Evolutionary conservation across 1,140 invertebrate genomes (phyloP), one percentile per base, ranked within the genome.

Genomic region (Drosophila punjabiensis): DNA sequence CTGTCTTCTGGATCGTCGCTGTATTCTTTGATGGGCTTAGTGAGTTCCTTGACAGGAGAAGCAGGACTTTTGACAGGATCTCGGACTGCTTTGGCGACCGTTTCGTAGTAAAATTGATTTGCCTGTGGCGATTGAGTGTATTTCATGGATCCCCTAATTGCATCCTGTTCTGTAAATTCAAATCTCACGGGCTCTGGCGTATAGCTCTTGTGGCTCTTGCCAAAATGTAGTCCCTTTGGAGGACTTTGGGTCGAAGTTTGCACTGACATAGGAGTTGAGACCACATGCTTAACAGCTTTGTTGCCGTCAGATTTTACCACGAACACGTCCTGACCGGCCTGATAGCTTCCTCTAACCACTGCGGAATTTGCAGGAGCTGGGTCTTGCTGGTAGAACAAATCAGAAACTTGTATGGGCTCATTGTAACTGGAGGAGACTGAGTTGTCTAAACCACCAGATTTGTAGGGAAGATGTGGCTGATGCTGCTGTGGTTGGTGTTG

Each of bases 261-360:
- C 20, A 65, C 28, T 14, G 63, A 50, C 39, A 82, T 55, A 13
- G 76, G 58, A 20, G 68, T 75, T 32, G 89, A 80, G 16, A 90
- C 50, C 20, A 92, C 83, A 55, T 92, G 89, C 50, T 92, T 92
- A 1, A 92, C 82, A 5, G 83, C 85, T 41, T 93, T 92, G 35
- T 92, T 93, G 35, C 92, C 89, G 35, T 93, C 89, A 4, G 92
- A 91, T 24, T 90, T 92, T 8, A 92, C 91, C 3, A 92, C 83
- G 59, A 93, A 92, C 8, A 81, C 66, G 58, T 92, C 86, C 52
- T 88, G 87, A 16, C 86, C 86, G 0, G 89, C 66, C 47, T 93
- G 91, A 60, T 92, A 93, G 14, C 92, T 93, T 47, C 89, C 87
- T 0, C 92, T 82, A 14, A 92, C 91, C n/a, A 91, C 81, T 10